Base-by-base conservation (phyloP, 1,140 invertebrate genomes). In the Nasonia giraulti region DNA sequence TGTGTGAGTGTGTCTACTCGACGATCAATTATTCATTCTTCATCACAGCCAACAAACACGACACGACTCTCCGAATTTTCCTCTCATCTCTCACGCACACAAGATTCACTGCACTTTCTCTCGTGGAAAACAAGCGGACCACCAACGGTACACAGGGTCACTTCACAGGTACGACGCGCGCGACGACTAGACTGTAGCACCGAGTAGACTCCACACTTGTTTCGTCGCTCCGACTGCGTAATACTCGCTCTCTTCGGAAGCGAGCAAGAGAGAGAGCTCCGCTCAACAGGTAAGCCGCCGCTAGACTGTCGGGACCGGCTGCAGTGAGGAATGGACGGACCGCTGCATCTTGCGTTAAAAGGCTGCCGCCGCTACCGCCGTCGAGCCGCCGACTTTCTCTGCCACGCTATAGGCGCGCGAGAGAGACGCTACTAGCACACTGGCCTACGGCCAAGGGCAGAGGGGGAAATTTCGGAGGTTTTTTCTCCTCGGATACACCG, bases 381-480 rank as follows among this genome's bases (percentile, higher is more conserved):
- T 73, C 55, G 85, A 83, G 74, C 82, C 55, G 55, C 55, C 55
- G 20, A 62, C 55, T 62, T 62, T 62, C 55, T 62, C 55, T 62
- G 55, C 2, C 55, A 62, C 1, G 55, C 55, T 62, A 62, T 62
- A 62, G 55, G 55, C 20, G 55, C 55, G 55, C 55, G 55, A 62
- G 55, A 62, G 55, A 62, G 55, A 62, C 55, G 20, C 14, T 0
- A n/a, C 14, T 62, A 62, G 55, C 55, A n/a, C 20, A 86, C 86
- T 90, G 89, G 89, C 88, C 82, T 10, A 62, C 20, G 81, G 88
- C 89, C 89, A 90, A 89, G 66, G 71, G 82, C 83, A 87, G 55
- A 62, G 55, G 55, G 55, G 55, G 55, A 7, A 62, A 20, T 20
- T 62, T 62, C 20, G 55, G 55, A 62, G 55, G 55, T n/a, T 62